phyloP scores from a whole-genome alignment of 2,113 vertebrate genomes.

The Calyptommatus sinebrachiatus region DNA sequence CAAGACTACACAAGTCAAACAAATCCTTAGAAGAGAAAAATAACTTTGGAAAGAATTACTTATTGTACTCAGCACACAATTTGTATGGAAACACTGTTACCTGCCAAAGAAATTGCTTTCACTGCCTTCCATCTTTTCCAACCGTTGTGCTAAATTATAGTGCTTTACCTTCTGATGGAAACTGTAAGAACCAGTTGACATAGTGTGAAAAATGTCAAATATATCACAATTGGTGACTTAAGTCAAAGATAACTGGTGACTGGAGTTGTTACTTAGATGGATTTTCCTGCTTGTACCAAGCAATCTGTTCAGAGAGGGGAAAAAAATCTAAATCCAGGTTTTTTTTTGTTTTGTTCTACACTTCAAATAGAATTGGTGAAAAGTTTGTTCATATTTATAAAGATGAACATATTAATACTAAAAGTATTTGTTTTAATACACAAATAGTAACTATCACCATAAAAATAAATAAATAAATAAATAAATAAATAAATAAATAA shows the following conservation, averaged over 20 bases:
- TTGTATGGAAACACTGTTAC: slow-evolving; percentile 50
- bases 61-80: slow-evolving; percentile 50
- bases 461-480: no score
- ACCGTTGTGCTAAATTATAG: slow-evolving; percentile 35
- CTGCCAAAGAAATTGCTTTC: slow-evolving; percentile 51
- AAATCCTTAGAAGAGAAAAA: slow-evolving; percentile 43
- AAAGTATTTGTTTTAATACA: background rate
- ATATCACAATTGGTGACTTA: slow-evolving; percentile 42
- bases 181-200: slow-evolving; percentile 41
- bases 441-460: background rate
- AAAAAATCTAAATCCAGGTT: background rate
- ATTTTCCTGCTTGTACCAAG: slow-evolving; percentile 14
- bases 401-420: no score
- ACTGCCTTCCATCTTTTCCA: slow-evolving; percentile 40
- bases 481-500: no score
- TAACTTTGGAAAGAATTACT: slow-evolving; percentile 34
- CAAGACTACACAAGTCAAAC: background rate
- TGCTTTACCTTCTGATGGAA: slow-evolving; percentile 48
- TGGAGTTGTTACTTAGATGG: background rate
- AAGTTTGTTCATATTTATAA: background rate
- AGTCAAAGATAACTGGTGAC: slow-evolving; percentile 48
- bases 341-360: background rate
- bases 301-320: slow-evolving; percentile 9
- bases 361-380: slow-evolving; percentile 2
- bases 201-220: slow-evolving; percentile 46